These are phyloP conservation scores for Halocaridina rubra DNA, from an alignment of 2,888 invertebrate species.

Conservation along the genomic window DNA sequence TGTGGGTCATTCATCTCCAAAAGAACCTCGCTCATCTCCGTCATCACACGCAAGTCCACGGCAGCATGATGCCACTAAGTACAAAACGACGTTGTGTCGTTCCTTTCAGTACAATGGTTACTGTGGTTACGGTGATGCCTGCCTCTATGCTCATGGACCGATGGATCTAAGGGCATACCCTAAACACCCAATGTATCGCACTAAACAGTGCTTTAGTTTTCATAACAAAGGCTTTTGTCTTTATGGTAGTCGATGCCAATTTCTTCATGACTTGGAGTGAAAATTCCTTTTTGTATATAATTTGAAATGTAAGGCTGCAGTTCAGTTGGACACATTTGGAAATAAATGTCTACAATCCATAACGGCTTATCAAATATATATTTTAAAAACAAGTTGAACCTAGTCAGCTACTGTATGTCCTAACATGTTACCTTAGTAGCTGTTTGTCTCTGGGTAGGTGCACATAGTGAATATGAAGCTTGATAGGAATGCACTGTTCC, in stretches of 20 bases:
- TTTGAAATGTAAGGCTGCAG: too few species aligned
- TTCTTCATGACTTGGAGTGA: slow-evolving; percentile 45
- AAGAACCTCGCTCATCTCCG: not conserved
- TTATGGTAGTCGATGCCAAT: slow-evolving; percentile 54
- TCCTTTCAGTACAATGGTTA: slow-evolving; percentile 48
- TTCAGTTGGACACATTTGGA: too few species aligned
- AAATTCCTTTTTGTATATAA: too few species aligned
- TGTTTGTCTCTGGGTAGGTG: not conserved
- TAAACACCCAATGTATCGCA: slow-evolving; percentile 52
- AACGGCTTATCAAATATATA: not conserved
- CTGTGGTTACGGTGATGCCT: slow-evolving; percentile 52
- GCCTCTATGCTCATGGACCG: slow-evolving; percentile 51
- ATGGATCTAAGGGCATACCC: slow-evolving; percentile 35
- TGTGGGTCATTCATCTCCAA: not conserved
- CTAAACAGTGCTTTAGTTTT: slow-evolving; percentile 57
- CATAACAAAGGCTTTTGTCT: slow-evolving; percentile 57
- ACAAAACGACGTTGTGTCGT: slow-evolving; percentile 58
- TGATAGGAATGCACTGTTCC: not conserved
- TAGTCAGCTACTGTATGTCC: not conserved
- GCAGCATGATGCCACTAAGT: slow-evolving; percentile 48
- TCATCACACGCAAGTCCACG: not conserved
- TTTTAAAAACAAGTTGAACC: not conserved
- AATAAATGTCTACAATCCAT: not conserved
- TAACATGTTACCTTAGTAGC: not conserved
- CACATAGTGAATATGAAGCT: not conserved